Conservation (phyloP, 2,797 vertebrate genomes). For the Bovichtus diacanthus region DNA sequence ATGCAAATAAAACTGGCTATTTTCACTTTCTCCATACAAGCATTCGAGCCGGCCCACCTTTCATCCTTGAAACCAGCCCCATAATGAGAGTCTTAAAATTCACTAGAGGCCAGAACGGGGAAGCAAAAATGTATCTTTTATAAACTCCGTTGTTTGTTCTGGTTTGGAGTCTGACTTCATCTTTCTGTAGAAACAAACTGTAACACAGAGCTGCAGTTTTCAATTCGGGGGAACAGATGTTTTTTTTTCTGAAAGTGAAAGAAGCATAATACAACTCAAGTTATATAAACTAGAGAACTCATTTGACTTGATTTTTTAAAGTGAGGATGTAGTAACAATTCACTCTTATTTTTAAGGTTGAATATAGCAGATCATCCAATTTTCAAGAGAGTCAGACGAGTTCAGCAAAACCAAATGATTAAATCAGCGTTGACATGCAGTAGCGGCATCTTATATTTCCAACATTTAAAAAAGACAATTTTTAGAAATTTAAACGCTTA, state of each 20-base stretch:
- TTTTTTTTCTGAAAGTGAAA: not conserved
- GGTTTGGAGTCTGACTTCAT: constrained; percentile 12
- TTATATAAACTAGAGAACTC: not conserved
- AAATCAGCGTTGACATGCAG: not conserved
- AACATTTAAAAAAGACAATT: no score
- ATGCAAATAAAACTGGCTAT: constrained; percentile 15
- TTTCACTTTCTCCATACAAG: constrained; percentile 15
- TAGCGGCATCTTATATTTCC: no score
- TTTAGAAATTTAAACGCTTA: not conserved
- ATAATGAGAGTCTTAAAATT: constrained; percentile 26
- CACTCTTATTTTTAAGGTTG: no score
- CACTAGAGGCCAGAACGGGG: constrained; percentile 5
- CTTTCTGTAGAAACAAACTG: not conserved
- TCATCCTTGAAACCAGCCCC: not conserved
- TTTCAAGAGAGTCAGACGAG: not conserved
- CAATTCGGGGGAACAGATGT: not conserved
- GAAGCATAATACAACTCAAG: not conserved
- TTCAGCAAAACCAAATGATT: not conserved
- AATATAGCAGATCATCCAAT: not conserved
- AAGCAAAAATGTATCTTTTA: constrained; percentile 17
- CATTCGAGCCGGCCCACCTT: not conserved
- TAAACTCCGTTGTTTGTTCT: constrained; percentile 24
- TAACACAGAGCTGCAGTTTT: not conserved
- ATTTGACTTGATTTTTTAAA: not conserved
- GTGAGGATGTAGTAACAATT: not conserved